A percentile compares a stretch with the other conserved stretches of the same genome.
Evolutionary conservation across 2,113 vertebrate species (phyloP).

Genomic region (Petrocephalus zakoni): DNA sequence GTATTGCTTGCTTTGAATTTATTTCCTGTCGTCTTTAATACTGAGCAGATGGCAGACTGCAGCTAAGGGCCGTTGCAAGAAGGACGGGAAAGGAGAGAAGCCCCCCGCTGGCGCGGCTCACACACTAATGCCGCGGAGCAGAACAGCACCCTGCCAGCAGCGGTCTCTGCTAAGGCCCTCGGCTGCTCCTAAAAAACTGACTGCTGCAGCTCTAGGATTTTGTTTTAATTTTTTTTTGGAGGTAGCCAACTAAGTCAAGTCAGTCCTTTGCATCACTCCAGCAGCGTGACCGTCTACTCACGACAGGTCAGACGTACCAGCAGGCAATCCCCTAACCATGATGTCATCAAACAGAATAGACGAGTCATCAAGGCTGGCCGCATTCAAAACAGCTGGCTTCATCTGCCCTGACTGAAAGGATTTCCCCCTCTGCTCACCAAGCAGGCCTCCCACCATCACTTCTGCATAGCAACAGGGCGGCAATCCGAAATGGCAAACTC

Average conservation of each 20-base stretch:
- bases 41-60: slow-evolving; percentile 78
- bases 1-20: slow-evolving; percentile 60
- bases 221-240: background rate
- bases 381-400: background rate
- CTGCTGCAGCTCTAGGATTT: background rate
- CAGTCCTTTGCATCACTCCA: background rate
- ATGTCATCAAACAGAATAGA: background rate
- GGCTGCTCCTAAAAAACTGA: background rate
- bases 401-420: background rate
- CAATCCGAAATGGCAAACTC: slow-evolving; percentile 41
- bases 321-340: too few relatives aligned
- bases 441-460: background rate
- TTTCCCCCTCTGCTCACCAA: background rate
- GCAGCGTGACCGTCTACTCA: background rate
- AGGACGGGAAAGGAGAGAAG: slow-evolving; percentile 18
- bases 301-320: background rate
- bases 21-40: slow-evolving; percentile 82
- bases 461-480: background rate
- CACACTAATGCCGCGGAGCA: slow-evolving; percentile 49
- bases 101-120: slow-evolving; percentile 63
- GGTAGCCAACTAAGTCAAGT: background rate
- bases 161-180: background rate
- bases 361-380: background rate
- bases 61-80: slow-evolving; percentile 63
- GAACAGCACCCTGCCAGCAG: slow-evolving; percentile 31